phyloP scores from a whole-genome alignment of 2,888 invertebrate species.

The Aspidiotus rigidus region DNA sequence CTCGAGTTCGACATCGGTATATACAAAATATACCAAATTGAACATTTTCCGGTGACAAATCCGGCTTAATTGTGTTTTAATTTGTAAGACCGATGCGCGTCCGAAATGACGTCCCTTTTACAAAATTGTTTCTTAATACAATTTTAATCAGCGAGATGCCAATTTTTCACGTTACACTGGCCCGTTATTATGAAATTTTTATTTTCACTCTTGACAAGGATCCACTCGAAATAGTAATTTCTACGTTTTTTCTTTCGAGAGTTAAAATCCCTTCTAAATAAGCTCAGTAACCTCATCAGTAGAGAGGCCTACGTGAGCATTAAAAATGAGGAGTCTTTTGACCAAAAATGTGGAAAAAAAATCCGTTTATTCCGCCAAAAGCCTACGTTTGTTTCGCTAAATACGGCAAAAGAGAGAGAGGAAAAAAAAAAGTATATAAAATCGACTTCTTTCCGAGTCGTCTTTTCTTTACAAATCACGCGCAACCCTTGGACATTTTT shows the following conservation, averaged over 20 bases:
- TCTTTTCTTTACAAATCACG: not conserved
- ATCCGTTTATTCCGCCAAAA: not conserved
- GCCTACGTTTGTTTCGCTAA: not conserved
- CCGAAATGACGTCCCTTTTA: constrained; percentile 17
- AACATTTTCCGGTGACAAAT: constrained; percentile 26
- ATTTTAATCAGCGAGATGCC: constrained; percentile 18
- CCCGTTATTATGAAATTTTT: not conserved
- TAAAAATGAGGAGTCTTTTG: constrained; percentile 3
- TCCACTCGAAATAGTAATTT: not conserved
- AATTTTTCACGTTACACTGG: not conserved
- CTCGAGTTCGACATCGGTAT: not conserved
- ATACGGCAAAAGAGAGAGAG: not conserved
- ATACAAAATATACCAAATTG: constrained; percentile 16
- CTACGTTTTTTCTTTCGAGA: not conserved
- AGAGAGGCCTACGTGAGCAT: not conserved
- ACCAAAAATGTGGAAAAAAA: not conserved
- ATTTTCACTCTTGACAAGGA: not conserved
- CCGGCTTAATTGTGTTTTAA: constrained; percentile 32
- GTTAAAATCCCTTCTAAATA: not conserved
- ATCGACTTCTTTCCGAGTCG: not conserved
- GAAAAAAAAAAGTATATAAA: no score
- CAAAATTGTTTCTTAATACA: constrained; percentile 24
- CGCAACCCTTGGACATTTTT: constrained; percentile 20
- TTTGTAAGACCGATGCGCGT: not conserved
- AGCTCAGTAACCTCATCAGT: not conserved